These are phyloP conservation scores for Erpobdella octoculata DNA, from an alignment of 2,888 invertebrate species.

Conservation along the genomic window DNA sequence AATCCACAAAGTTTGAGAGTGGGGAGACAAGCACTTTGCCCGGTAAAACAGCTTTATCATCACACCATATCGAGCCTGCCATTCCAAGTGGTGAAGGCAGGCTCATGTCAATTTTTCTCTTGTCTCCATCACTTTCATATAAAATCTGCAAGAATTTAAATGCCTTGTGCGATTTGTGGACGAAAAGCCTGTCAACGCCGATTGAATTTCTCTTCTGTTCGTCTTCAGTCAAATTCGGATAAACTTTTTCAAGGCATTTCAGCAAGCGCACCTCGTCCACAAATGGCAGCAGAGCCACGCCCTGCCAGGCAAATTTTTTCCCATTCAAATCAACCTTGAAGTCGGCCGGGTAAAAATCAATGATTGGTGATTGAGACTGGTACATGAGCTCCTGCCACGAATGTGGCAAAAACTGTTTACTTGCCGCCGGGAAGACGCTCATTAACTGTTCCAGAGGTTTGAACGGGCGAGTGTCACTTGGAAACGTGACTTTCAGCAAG, in stretches of 20 bases:
- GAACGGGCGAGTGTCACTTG: constrained; percentile 80
- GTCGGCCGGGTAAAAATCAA: constrained; percentile 96
- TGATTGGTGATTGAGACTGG: constrained; percentile 69
- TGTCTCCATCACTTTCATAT: constrained; percentile 56
- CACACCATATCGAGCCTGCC: constrained; percentile 68
- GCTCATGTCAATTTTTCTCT: constrained; percentile 56
- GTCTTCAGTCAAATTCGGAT: constrained; percentile 69
- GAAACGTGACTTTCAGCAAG: constrained; percentile 73
- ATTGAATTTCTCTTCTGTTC: constrained; percentile 73
- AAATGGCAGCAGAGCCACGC: constrained; percentile 88
- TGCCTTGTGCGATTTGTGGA: constrained; percentile 65
- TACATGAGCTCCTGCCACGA: constrained; percentile 87
- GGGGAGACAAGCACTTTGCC: constrained; percentile 46
- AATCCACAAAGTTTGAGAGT: constrained; percentile 41
- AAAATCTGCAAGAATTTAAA: constrained; percentile 66
- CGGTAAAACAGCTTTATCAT: constrained; percentile 60
- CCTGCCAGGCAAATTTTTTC: constrained; percentile 97
- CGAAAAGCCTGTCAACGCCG: constrained; percentile 83
- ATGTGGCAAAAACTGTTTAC: constrained; percentile 80
- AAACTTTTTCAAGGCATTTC: constrained; percentile 74
- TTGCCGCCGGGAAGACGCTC: constrained; percentile 98
- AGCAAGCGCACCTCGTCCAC: constrained; percentile 81
- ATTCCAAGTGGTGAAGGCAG: constrained; percentile 71
- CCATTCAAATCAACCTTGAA: constrained; percentile 96
- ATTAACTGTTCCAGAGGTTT: constrained; percentile 94